Evolutionary conservation across 2,797 vertebrate species (phyloP).

Genomic region (Nyctibius grandis): DNA sequence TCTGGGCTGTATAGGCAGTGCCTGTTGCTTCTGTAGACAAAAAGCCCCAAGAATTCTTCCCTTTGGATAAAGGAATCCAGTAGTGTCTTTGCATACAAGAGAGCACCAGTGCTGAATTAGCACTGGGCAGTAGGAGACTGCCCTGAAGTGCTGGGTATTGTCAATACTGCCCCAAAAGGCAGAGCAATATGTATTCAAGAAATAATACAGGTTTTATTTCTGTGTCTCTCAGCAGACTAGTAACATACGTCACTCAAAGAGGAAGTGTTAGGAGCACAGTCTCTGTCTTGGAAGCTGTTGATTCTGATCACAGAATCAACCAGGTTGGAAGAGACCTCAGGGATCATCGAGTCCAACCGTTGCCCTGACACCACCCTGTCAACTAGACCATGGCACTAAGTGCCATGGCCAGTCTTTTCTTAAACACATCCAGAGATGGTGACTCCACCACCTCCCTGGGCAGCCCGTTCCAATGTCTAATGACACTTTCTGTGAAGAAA

Average conservation of each 20-base stretch:
- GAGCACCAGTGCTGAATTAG: background rate
- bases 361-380: no score
- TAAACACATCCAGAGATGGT: no score
- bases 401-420: no score
- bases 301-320: no score
- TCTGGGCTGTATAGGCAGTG: background rate
- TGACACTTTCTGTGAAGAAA: no score
- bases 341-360: no score
- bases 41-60: background rate
- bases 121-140: background rate
- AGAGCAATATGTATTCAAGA: background rate
- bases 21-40: background rate
- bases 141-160: background rate
- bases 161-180: background rate
- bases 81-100: background rate
- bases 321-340: no score
- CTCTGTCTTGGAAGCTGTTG: background rate
- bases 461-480: no score
- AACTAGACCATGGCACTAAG: no score
- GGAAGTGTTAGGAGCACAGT: background rate
- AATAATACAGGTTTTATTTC: conserved; percentile 6
- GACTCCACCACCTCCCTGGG: no score
- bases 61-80: background rate
- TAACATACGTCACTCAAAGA: background rate
- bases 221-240: background rate